These are phyloP conservation scores for Drosophila kepulauana DNA, from an alignment of 1,140 invertebrate genomes.

Conservation along the genomic window DNA sequence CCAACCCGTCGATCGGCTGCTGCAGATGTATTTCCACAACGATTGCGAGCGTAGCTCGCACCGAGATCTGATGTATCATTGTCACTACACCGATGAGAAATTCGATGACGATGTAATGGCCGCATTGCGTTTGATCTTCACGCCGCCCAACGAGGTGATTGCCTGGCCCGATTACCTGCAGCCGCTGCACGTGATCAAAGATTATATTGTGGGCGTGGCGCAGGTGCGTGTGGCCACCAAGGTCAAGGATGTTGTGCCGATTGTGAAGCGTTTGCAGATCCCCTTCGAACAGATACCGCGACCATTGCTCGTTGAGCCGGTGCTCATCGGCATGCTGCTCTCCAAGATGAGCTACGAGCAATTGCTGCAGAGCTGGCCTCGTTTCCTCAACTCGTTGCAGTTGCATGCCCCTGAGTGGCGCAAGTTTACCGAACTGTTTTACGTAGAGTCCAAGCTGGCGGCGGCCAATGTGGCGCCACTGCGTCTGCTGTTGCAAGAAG, in stretches of 20 bases:
- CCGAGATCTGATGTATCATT: constrained; percentile 57
- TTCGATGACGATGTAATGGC: constrained; percentile 40
- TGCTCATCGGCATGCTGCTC: constrained; percentile 48
- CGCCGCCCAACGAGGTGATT: constrained; percentile 25
- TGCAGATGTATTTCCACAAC: constrained; percentile 58
- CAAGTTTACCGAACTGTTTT: constrained; percentile 32
- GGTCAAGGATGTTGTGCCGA: constrained; percentile 38
- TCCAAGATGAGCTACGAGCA: constrained; percentile 65
- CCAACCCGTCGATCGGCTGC: constrained; percentile 51
- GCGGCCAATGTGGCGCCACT: constrained; percentile 62
- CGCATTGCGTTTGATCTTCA: constrained; percentile 46
- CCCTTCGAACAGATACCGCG: constrained; percentile 65
- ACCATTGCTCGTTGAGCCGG: constrained; percentile 29
- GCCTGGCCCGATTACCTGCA: constrained; percentile 49
- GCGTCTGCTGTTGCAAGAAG: constrained; percentile 54
- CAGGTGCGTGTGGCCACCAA: constrained; percentile 47
- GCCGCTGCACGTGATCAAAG: constrained; percentile 30
- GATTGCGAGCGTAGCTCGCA: constrained; percentile 45
- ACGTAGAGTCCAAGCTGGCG: constrained; percentile 49
- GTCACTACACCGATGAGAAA: constrained; percentile 49
- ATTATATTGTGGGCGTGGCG: constrained; percentile 43
- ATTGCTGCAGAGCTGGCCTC: constrained; percentile 55
- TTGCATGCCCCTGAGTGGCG: not conserved
- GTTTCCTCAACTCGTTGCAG: constrained; percentile 24
- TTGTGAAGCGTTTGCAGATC: constrained; percentile 48